Percentiles rank a stretch among this genome's conserved stretches.
These are phyloP conservation scores for Nemotelus pantherinus DNA, from an alignment of 2,888 invertebrate genomes.

Conservation along the genomic window DNA sequence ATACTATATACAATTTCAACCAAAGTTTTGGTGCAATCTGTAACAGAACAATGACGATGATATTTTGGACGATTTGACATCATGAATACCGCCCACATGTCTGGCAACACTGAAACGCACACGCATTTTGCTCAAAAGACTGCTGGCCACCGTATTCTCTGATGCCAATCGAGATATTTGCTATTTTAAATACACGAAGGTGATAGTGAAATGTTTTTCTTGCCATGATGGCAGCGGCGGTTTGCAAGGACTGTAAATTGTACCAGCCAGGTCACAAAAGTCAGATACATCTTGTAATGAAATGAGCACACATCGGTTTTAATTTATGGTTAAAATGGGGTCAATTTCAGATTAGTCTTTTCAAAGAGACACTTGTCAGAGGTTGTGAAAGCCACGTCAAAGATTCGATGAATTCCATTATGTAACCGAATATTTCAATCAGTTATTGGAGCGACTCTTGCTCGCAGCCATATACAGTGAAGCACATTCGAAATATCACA, in stretches of 20 bases:
- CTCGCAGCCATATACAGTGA: constrained; percentile 1
- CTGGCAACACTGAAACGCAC: constrained; percentile 18
- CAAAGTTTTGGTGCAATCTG: too few species aligned
- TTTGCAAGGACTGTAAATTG: background rate
- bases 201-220: constrained; percentile 41
- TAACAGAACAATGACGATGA: too few species aligned
- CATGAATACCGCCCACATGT: background rate
- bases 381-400: too few species aligned
- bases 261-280: constrained; percentile 9
- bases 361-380: too few species aligned
- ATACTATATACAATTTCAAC: too few species aligned
- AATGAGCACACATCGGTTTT: background rate
- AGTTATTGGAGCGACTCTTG: background rate
- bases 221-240: constrained; percentile 18
- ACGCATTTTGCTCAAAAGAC: constrained; percentile 1
- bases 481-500: background rate
- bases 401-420: background rate
- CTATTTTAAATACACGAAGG: constrained; percentile 38
- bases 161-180: constrained; percentile 42
- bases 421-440: constrained; percentile 14
- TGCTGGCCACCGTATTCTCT: constrained; percentile 15
- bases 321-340: background rate
- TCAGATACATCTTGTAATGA: constrained; percentile 16
- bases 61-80: too few species aligned
- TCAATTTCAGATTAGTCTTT: background rate